Percentiles rank a stretch among this genome's conserved stretches.
Conservation (phyloP, 2,113 vertebrate genomes). For the Anguilla japonica region DNA sequence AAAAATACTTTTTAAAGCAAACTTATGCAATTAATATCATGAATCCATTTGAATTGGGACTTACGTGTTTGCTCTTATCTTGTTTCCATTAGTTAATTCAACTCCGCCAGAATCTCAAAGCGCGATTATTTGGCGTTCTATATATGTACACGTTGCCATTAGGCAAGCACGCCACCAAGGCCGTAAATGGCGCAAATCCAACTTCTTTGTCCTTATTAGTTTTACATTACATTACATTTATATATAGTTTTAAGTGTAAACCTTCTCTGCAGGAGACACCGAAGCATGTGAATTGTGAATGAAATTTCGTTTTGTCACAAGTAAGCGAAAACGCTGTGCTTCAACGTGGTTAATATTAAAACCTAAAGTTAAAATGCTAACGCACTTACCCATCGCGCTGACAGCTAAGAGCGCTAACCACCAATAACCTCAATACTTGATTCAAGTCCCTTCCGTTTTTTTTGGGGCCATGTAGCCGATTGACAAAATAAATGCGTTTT, state of each 20-base stretch:
- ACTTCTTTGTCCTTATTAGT: too few species aligned
- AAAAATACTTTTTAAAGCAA: too few species aligned
- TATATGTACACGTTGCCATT: too few species aligned
- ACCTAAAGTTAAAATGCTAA: not conserved
- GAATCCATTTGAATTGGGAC: not conserved
- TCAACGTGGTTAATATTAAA: not conserved
- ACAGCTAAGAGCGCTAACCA: not conserved
- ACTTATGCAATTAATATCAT: too few species aligned
- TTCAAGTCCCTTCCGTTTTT: not conserved
- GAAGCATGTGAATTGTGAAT: not conserved
- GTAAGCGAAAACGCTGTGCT: not conserved
- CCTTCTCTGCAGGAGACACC: not conserved
- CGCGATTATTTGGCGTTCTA: not conserved
- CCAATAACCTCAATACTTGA: not conserved
- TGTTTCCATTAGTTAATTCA: not conserved
- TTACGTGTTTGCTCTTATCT: not conserved
- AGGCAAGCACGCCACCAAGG: too few species aligned
- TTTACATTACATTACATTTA: too few species aligned
- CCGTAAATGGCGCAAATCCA: too few species aligned
- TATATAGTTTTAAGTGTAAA: not conserved
- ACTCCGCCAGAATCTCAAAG: not conserved
- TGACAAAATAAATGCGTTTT: not conserved
- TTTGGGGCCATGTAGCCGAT: not conserved
- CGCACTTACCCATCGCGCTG: not conserved
- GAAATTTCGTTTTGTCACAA: not conserved